phyloP scores from a whole-genome alignment of 1,140 invertebrate genomes.

The Aphelenchoides avenae region DNA sequence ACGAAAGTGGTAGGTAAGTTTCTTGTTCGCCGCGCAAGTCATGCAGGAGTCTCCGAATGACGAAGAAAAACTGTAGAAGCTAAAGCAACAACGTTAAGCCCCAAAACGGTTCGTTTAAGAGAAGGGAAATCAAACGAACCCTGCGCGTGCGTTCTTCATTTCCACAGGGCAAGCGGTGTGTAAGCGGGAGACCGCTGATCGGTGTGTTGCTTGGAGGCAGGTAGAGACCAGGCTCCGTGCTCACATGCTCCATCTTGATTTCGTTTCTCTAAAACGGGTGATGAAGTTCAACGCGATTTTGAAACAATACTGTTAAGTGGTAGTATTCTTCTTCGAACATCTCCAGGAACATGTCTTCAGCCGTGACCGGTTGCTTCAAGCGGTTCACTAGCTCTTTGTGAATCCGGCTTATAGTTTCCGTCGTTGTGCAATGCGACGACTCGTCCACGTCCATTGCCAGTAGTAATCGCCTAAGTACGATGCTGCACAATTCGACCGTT shows the following conservation, averaged over 20 bases:
- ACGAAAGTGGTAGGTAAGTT: slow-evolving; percentile 79
- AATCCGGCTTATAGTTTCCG: slow-evolving; percentile 62
- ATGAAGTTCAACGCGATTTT: slow-evolving; percentile 8
- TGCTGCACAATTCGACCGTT: slow-evolving; percentile 80
- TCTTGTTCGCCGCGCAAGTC: slow-evolving; percentile 76
- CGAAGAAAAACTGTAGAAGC: slow-evolving; percentile 89
- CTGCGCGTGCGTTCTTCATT: slow-evolving; percentile 87
- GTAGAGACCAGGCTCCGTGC: slow-evolving; percentile 83
- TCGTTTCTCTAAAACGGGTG: slow-evolving; percentile 35
- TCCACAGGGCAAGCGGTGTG: slow-evolving; percentile 86
- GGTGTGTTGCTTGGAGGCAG: slow-evolving; percentile 92
- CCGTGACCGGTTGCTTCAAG: slow-evolving; percentile 83
- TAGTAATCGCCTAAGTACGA: slow-evolving; percentile 69
- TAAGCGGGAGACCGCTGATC: slow-evolving; percentile 89
- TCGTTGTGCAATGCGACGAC: slow-evolving; percentile 63
- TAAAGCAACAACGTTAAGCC: slow-evolving; percentile 47
- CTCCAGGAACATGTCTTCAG: slow-evolving; percentile 96
- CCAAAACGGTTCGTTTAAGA: slow-evolving; percentile 3
- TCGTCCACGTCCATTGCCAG: slow-evolving; percentile 62
- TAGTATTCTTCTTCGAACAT: slow-evolving; percentile 97
- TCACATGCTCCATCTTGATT: slow-evolving; percentile 60
- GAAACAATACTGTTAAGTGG: slow-evolving; percentile 74
- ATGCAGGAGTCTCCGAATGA: slow-evolving; percentile 78
- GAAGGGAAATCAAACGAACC: slow-evolving; percentile 54
- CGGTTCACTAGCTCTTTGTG: slow-evolving; percentile 61